These are phyloP conservation scores for Tenrec ecaudatus DNA, from an alignment of 2,113 vertebrate genomes.

Conservation along the genomic window DNA sequence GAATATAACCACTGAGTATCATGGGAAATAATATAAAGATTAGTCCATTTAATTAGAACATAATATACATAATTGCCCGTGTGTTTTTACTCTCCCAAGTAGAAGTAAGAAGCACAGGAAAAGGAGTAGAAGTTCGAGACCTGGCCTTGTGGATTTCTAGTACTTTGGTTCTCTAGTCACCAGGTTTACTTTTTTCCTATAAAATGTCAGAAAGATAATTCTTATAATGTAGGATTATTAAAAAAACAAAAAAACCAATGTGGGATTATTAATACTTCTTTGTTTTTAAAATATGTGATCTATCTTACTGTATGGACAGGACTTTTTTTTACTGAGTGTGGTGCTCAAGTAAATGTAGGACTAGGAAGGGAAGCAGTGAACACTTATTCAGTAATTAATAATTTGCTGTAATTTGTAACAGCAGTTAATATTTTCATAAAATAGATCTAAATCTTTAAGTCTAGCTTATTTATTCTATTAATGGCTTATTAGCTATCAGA, in stretches of 20 bases:
- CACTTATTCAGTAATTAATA: background rate
- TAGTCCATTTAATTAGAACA: background rate
- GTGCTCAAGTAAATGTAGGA: background rate
- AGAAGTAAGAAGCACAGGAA: background rate
- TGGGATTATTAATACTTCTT: background rate
- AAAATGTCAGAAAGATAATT: background rate
- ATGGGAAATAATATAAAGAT: background rate
- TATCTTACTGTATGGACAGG: background rate
- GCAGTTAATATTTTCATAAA: background rate
- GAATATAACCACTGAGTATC: no score
- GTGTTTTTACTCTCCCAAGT: background rate
- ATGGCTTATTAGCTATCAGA: background rate
- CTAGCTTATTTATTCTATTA: constrained; percentile 2
- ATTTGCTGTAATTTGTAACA: background rate
- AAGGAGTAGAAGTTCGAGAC: background rate
- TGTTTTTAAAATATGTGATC: background rate
- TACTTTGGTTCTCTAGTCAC: background rate
- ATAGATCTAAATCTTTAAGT: constrained; percentile 15
- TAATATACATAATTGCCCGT: background rate
- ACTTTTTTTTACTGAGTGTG: background rate
- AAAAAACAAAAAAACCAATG: no score
- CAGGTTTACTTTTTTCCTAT: background rate
- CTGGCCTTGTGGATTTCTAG: background rate
- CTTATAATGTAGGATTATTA: background rate
- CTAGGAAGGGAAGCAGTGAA: background rate